These are phyloP conservation scores for Macrotus californicus DNA, from an alignment of 2,113 vertebrate genomes.

Conservation along the genomic window DNA sequence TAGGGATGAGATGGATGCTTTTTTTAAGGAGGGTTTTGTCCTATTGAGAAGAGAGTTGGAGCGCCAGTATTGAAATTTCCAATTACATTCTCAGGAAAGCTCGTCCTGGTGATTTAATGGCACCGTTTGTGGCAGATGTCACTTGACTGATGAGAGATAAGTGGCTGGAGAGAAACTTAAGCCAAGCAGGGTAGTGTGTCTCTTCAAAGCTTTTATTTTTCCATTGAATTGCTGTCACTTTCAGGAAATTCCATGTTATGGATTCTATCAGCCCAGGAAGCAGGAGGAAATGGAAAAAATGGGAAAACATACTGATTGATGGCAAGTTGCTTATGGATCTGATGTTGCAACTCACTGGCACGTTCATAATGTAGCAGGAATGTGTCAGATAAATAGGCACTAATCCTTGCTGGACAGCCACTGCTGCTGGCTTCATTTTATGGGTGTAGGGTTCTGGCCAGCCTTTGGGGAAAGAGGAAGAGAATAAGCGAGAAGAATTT, in stretches of 20 bases:
- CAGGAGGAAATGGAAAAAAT: background rate
- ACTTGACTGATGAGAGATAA: conserved; percentile 31
- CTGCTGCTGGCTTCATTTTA: background rate
- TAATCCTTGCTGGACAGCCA: background rate
- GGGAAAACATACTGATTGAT: background rate
- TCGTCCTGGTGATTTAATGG: conserved; percentile 23
- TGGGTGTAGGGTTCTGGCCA: background rate
- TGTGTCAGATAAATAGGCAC: background rate
- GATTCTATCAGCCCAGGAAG: background rate
- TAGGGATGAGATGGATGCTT: background rate
- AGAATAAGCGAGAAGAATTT: background rate
- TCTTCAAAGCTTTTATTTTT: conserved; percentile 34
- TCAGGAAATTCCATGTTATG: background rate
- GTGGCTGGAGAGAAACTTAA: background rate
- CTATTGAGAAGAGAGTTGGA: background rate
- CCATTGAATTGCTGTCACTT: background rate
- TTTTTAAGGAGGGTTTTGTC: background rate
- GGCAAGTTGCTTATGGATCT: background rate
- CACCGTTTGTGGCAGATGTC: conserved; percentile 3
- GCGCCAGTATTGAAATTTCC: conserved; percentile 21
- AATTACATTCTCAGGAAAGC: conserved; percentile 27
- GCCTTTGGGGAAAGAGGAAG: background rate
- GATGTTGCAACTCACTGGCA: background rate
- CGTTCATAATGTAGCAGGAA: background rate
- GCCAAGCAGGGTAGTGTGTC: background rate